Evolutionary conservation across 2,888 invertebrate genomes (phyloP), one percentile per base, ranked within the genome.

Genomic region (Luffia ferchaultella): DNA sequence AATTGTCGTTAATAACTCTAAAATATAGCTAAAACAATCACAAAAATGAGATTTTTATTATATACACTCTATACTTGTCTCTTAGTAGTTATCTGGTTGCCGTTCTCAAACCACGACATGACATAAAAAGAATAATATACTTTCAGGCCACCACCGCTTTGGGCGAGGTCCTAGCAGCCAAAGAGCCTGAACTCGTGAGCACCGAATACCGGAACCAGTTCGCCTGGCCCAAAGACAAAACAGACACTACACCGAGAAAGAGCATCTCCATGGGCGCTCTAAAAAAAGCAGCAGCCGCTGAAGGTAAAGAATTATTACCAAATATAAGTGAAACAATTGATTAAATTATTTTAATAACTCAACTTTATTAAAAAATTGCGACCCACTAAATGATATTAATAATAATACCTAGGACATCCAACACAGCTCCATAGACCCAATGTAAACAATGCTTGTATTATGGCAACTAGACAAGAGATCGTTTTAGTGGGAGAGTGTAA

Each of bases 131-230:
- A 44, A 44, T 16, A 17, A 44, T 18, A 44, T 30, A 30, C 30
- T 30, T 30, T 30, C 62, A 82, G 82, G 87, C 87, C 59, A 87
- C 88, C 59, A 77, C 88, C 65, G 88, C 88, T 57, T 73, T 88
- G 65, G 92, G 91, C 62, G 90, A 92, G 86, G 91, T 86, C 85
- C 89, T 82, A 85, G 91, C 73, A 0, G 68, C 67, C 20, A 82
- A 80, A 59, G 79, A 78, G 55, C 78, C 76, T 0, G 73, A 76
- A 45, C 60, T 68, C 19, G 69, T 55, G 0, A 73, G 91, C 86
- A 93, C 94, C 62, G 95, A 95, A 85, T 95, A 95, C 85, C 89
- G 92, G 64, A 89, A 94, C 74, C 93, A 95, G 86, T 95, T 93
- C 85, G 93, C 93, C 62, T 95, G 95, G 95, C 95, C 95, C 58